phyloP scores from a whole-genome alignment of 2,888 invertebrate genomes.

The Oasisia sp. region DNA sequence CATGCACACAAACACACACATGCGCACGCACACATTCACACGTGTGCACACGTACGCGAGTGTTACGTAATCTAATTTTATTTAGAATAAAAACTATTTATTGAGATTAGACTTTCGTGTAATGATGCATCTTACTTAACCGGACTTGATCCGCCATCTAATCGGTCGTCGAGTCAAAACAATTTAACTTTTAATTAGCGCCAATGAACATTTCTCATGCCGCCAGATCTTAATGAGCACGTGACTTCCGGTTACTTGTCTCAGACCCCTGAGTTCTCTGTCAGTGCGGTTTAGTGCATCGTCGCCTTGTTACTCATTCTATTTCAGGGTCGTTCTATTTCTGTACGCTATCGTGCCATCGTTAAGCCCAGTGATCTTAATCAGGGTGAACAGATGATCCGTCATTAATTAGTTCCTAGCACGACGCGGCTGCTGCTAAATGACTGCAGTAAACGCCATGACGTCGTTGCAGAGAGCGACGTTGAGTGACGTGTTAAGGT shows the following conservation, averaged over 20 bases:
- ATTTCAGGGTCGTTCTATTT: not conserved
- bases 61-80: not conserved
- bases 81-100: constrained; percentile 2
- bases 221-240: not conserved
- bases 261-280: not conserved
- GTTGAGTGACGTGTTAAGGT: not conserved
- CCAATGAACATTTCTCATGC: not conserved
- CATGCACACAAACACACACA: no score
- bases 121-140: not conserved
- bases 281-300: not conserved
- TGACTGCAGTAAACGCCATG: not conserved
- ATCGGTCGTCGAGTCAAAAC: not conserved
- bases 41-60: not conserved
- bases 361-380: constrained; percentile 3
- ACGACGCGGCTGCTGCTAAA: not conserved
- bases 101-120: not conserved
- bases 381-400: not conserved
- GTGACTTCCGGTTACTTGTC: constrained; percentile 8
- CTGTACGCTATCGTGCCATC: not conserved
- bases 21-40: not conserved
- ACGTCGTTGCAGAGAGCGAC: not conserved
- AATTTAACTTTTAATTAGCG: constrained; percentile 6
- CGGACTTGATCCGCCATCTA: not conserved
- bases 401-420: not conserved
- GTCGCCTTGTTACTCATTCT: no score